These are phyloP conservation scores for Sclerodermus sp. DNA, from an alignment of 2,888 invertebrate species.

Conservation along the genomic window DNA sequence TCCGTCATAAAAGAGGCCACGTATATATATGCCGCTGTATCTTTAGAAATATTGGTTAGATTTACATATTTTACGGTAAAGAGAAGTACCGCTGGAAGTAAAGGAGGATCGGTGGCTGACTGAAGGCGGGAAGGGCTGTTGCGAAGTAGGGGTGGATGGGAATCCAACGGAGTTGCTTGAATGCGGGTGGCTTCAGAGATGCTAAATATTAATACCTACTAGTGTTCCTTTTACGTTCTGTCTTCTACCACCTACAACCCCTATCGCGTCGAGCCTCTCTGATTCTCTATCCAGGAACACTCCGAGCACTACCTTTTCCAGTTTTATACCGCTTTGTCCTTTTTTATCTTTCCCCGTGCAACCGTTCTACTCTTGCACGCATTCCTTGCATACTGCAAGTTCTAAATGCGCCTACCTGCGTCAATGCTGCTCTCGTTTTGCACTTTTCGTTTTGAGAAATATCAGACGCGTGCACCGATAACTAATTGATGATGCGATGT, in stretches of 20 bases:
- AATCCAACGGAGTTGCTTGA: constrained; percentile 50
- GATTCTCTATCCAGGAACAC: too few species aligned
- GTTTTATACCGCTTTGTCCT: constrained; percentile 4
- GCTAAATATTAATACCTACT: constrained; percentile 58
- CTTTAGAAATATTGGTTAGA: constrained; percentile 57
- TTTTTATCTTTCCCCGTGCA: constrained; percentile 22
- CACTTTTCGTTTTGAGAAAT: too few species aligned
- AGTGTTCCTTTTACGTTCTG: constrained; percentile 52
- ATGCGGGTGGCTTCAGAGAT: constrained; percentile 53
- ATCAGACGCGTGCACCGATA: too few species aligned
- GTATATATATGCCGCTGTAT: constrained; percentile 32
- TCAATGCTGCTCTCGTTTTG: too few species aligned
- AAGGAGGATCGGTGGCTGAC: constrained; percentile 35
- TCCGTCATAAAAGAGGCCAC: constrained; percentile 45
- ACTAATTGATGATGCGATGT: too few species aligned
- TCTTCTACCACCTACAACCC: constrained; percentile 34
- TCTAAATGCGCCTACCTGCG: too few species aligned
- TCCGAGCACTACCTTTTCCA: too few species aligned
- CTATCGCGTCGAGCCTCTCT: constrained; percentile 21
- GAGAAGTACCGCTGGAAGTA: constrained; percentile 39
- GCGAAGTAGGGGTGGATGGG: constrained; percentile 31
- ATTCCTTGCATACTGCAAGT: not conserved
- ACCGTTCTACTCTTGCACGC: constrained; percentile 10
- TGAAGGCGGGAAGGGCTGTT: constrained; percentile 8
- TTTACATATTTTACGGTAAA: constrained; percentile 55